Percentiles rank a stretch among this genome's conserved stretches.
Conservation (phyloP, 2,888 invertebrate genomes). For the Lasioglossum lativentre region DNA sequence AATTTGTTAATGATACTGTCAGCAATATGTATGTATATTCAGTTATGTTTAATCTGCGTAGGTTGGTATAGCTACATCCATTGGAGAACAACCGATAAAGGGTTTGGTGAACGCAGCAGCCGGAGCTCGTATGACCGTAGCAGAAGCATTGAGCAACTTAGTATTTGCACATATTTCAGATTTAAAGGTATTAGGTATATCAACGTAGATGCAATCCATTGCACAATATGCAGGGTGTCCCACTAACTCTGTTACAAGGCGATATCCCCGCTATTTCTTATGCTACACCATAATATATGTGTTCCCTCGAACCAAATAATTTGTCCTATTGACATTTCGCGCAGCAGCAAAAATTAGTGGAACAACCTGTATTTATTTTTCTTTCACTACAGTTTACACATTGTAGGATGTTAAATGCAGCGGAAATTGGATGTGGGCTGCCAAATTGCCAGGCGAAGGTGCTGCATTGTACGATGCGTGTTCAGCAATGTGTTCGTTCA, state of each 20-base stretch:
- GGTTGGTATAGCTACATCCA: slow-evolving; percentile 95
- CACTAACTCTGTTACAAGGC: neutral
- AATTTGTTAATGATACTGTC: neutral
- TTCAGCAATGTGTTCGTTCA: slow-evolving; percentile 93
- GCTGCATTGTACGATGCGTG: slow-evolving; percentile 95
- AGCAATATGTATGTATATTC: neutral
- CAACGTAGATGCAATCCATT: neutral
- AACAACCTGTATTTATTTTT: neutral
- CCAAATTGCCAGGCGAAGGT: slow-evolving; percentile 97
- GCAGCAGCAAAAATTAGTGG: neutral
- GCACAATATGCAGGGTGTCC: neutral
- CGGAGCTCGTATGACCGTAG: slow-evolving; percentile 97
- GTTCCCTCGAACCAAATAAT: no score
- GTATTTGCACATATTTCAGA: slow-evolving; percentile 89
- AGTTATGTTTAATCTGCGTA: slow-evolving; percentile 36
- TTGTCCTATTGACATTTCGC: neutral
- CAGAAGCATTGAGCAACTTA: slow-evolving; percentile 97
- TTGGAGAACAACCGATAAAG: slow-evolving; percentile 99
- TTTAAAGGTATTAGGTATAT: slow-evolving; percentile 84
- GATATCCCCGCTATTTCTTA: neutral
- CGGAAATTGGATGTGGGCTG: slow-evolving; percentile 99
- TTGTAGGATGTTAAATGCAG: slow-evolving; percentile 96
- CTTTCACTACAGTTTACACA: neutral
- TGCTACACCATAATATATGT: neutral
- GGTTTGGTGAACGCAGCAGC: slow-evolving; percentile 93